These are phyloP conservation scores for Tupaia tana DNA, from an alignment of 2,113 vertebrate species.

Conservation along the genomic window DNA sequence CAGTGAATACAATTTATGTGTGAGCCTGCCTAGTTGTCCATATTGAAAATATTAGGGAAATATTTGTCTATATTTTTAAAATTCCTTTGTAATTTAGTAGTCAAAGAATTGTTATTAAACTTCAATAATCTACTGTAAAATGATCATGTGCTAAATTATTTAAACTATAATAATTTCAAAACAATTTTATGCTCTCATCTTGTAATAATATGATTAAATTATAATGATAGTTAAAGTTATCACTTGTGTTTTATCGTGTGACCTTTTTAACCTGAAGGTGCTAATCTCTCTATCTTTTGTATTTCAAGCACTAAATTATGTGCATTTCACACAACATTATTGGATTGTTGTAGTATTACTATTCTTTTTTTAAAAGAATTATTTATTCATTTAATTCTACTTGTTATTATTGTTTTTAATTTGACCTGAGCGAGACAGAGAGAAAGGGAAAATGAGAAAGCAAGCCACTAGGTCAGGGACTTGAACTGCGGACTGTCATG, in stretches of 20 bases:
- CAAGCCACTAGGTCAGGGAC: no score
- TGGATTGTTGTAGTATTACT: background rate
- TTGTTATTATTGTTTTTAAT: no score
- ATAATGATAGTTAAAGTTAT: background rate
- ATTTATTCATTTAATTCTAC: no score
- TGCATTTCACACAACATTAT: background rate
- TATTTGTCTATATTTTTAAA: background rate
- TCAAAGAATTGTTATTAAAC: background rate
- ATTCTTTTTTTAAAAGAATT: background rate
- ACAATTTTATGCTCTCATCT: background rate
- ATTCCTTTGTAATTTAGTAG: background rate
- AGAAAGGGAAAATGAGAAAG: no score
- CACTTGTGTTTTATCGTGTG: background rate
- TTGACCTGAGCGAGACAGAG: no score
- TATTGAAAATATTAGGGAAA: background rate
- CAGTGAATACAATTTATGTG: no score
- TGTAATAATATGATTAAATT: background rate
- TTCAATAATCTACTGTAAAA: background rate
- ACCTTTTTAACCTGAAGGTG: background rate
- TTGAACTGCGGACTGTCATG: no score
- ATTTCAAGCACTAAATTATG: background rate
- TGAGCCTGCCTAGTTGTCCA: background rate
- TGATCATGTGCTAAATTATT: background rate
- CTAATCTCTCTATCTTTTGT: background rate
- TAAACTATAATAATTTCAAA: background rate